Evolutionary conservation across 2,888 invertebrate species (phyloP).

Genomic region (Agrotis segetum): DNA sequence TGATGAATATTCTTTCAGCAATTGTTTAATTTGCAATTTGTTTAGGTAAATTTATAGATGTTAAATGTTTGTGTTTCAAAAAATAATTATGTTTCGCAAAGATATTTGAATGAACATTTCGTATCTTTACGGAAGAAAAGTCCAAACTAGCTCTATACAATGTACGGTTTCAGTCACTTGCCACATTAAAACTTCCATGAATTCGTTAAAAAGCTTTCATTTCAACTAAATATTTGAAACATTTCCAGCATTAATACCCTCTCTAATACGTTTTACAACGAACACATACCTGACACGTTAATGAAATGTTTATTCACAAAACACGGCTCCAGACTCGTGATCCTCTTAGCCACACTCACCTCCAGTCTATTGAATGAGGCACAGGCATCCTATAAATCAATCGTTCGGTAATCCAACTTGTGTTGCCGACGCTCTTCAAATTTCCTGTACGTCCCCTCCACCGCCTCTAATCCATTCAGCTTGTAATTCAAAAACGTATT

Average conservation of each 20-base stretch:
- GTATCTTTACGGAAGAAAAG: background rate
- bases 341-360: slow-evolving; percentile 21
- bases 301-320: slow-evolving; percentile 10
- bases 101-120: background rate
- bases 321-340: slow-evolving; percentile 11
- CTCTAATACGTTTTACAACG: background rate
- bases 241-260: background rate
- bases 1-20: background rate
- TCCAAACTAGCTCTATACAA: background rate
- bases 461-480: slow-evolving; percentile 68
- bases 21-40: background rate
- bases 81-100: background rate
- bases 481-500: slow-evolving; percentile 80
- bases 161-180: too few species aligned
- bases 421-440: slow-evolving; percentile 59
- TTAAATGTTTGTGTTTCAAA: background rate
- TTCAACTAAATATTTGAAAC: background rate
- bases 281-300: background rate
- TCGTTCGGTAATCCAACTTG: slow-evolving; percentile 58
- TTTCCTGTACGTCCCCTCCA: slow-evolving; percentile 56
- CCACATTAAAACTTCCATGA: too few species aligned
- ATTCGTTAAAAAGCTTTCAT: background rate
- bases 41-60: background rate
- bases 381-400: slow-evolving; percentile 49
- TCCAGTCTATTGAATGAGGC: slow-evolving; percentile 36